phyloP scores from a whole-genome alignment of 2,797 vertebrate species.

The Acipenser ruthenus region DNA sequence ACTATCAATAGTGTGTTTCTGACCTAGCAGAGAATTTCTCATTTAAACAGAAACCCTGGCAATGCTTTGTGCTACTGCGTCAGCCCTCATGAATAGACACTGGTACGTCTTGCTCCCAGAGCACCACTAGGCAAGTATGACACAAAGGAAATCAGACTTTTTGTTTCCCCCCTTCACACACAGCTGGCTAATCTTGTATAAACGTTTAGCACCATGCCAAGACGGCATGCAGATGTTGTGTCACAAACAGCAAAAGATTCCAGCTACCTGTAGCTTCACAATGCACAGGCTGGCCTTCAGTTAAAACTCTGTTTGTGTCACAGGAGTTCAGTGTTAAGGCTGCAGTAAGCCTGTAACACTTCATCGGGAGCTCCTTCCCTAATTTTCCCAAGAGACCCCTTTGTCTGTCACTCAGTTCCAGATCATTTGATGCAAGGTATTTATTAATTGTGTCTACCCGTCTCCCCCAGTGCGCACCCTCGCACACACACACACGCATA shows the following conservation, averaged over 20 bases:
- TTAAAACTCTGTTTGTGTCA: too few relatives aligned
- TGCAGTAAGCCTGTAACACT: neutral
- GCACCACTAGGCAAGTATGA: neutral
- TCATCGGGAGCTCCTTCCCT: conserved; percentile 17
- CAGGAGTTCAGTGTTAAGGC: neutral
- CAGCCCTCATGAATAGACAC: conserved; percentile 9
- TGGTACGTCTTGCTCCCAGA: conserved; percentile 5
- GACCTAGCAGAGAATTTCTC: too few relatives aligned
- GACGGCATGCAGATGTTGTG: neutral
- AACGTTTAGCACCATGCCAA: neutral
- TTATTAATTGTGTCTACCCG: conserved; percentile 10
- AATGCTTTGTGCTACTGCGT: neutral
- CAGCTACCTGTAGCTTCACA: neutral
- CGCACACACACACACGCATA: neutral
- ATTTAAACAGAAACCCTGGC: too few relatives aligned
- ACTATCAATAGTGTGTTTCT: too few relatives aligned
- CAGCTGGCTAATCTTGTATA: neutral
- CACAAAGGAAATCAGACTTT: neutral
- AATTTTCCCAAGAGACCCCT: conserved; percentile 12
- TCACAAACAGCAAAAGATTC: neutral
- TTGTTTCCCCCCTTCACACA: neutral
- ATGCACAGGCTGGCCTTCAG: neutral
- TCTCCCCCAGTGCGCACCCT: too few relatives aligned
- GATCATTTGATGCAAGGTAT: conserved; percentile 30
- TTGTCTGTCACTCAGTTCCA: conserved; percentile 29